Conservation (phyloP, 2,113 vertebrate species). For the Ictalurus punctatus region DNA sequence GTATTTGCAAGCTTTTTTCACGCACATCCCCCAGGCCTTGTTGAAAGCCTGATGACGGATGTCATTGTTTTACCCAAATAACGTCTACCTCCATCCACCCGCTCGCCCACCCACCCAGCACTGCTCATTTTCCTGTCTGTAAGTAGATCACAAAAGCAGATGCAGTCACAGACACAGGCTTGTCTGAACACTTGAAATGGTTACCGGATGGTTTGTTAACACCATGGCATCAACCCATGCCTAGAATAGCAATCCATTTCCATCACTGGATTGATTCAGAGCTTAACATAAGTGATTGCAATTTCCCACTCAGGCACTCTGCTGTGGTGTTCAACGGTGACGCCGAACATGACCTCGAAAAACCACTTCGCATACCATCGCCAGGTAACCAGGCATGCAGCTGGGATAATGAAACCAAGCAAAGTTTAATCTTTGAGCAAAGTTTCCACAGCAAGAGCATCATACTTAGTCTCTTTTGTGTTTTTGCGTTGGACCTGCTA, state of each 20-base stretch:
- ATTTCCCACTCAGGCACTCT: conserved; percentile 21
- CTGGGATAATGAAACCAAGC: background rate
- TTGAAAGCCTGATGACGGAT: conserved; percentile 25
- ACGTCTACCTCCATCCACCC: background rate
- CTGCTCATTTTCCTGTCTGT: conserved; percentile 15
- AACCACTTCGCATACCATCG: background rate
- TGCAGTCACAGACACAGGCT: background rate
- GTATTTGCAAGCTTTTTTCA: conserved; percentile 39
- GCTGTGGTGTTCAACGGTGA: conserved; percentile 18
- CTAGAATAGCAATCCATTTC: conserved; percentile 32
- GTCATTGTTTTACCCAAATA: conserved; percentile 29
- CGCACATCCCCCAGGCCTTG: conserved; percentile 10
- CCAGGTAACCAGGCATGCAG: background rate
- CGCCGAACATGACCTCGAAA: conserved; percentile 23
- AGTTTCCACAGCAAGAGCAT: background rate
- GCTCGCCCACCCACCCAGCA: background rate
- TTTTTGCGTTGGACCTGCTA: conserved; percentile 50
- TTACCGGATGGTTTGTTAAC: background rate
- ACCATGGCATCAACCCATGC: conserved; percentile 12
- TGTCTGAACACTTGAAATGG: conserved; percentile 14
- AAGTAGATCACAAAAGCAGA: background rate
- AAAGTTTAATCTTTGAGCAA: background rate
- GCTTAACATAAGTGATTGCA: conserved; percentile 33
- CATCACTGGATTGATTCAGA: conserved; percentile 29
- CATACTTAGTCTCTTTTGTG: conserved; percentile 21